Base-by-base conservation (phyloP, 2,888 invertebrate species). In the Caenorhabditis sinica region DNA sequence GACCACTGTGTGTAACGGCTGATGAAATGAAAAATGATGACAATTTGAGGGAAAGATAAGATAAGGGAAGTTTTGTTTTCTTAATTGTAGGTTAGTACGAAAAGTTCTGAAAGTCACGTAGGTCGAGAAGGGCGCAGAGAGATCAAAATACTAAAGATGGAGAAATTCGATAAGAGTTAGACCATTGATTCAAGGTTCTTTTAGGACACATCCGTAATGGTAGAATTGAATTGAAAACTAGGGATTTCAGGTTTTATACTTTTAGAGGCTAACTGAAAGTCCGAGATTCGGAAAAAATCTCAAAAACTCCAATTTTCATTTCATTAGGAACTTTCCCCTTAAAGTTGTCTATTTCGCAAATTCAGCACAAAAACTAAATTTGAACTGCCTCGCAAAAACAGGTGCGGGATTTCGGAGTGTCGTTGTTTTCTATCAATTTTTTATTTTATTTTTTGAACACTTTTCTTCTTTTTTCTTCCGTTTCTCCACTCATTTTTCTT, bases 11-110 rank as follows among this genome's bases (percentile, higher is more conserved):
- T 8, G 23, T 15, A 49, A 63, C 17, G 40, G 40, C 40, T 43
- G 68, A 66, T 33, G 66, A 23, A 63, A 74, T 36, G 33, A n/a
- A 56, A 68, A 79, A 79, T 79, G 79, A 79, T 79, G 79, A 79
- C 79, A 79, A 79, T 51, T 79, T 43, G 51, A 6, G 68, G 63
- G 63, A 30, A 30, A 65, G 79, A 65, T 63, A 58, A 65, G 69
- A 53, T n/a, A 56, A 25, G 13, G 28, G 43, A 23, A 23, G 20
- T 25, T 28, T 25, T 51, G 25, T 25, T 45, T 43, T 71, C 40
- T 36, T 13, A 49, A 33, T 33, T 33, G 79, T 33, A 61, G 61
- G 51, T 25, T 51, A 61, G 40, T 20, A 25, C 13, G 20, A 15
- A 33, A 15, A 28, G 43, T 23, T 28, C 63, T 20, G 25, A 28